phyloP scores from a whole-genome alignment of 2,113 vertebrate species.

The Colaptes auratus region DNA sequence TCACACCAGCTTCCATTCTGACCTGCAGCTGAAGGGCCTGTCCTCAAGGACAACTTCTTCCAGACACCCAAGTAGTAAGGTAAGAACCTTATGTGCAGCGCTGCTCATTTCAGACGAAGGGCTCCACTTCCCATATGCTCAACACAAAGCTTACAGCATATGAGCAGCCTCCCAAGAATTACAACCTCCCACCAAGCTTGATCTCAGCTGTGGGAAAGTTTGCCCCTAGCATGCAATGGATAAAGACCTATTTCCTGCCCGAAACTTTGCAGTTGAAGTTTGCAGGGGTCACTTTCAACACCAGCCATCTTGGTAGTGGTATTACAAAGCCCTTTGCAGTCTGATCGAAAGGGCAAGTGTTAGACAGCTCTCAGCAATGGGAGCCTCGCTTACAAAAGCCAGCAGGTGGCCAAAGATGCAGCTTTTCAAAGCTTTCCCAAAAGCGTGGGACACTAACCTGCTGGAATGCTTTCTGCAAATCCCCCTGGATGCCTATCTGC shows the following conservation, averaged over 20 bases:
- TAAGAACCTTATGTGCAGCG: rapidly evolving
- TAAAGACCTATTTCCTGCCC: slow-evolving; percentile 46
- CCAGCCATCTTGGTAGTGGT: neutral
- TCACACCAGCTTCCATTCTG: neutral
- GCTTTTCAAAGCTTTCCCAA: slow-evolving; percentile 47
- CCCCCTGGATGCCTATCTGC: neutral
- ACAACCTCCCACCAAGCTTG: neutral
- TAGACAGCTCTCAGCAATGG: neutral
- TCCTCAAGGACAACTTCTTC: neutral
- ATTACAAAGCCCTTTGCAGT: neutral
- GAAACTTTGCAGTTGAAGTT: neutral
- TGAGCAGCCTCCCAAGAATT: slow-evolving; percentile 13
- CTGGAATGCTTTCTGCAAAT: slow-evolving; percentile 28
- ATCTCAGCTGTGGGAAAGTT: slow-evolving; percentile 41
- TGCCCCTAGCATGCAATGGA: slow-evolving; percentile 13
- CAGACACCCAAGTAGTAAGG: neutral
- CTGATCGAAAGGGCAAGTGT: slow-evolving; percentile 36
- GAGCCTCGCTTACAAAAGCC: slow-evolving; percentile 8
- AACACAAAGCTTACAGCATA: neutral
- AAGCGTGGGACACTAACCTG: slow-evolving; percentile 39
- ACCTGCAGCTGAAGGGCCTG: neutral
- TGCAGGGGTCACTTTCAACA: neutral
- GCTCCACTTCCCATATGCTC: rapidly evolving
- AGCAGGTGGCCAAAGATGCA: slow-evolving; percentile 41
- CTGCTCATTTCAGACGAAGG: neutral